A percentile compares a stretch with the other conserved stretches of the same genome.
Conservation (phyloP, 1,140 invertebrate genomes). For the Harpegnathos saltator region DNA sequence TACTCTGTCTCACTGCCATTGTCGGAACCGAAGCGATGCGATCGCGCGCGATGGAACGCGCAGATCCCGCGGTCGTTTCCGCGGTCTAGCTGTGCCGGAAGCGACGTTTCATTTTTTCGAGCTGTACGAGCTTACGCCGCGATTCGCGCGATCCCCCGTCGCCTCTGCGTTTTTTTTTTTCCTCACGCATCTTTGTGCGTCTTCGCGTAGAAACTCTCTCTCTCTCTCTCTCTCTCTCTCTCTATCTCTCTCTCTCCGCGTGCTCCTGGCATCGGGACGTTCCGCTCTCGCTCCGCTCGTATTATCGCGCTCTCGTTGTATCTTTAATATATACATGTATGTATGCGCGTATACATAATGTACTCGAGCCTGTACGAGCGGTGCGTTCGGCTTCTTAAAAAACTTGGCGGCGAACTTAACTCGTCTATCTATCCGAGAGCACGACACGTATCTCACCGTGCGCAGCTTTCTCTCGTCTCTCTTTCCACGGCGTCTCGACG, state of each 20-base stretch:
- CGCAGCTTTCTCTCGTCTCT: constrained; percentile 11
- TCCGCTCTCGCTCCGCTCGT: too few relatives aligned
- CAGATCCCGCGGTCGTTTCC: constrained; percentile 67
- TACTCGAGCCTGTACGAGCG: neutral
- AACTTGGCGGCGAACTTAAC: neutral
- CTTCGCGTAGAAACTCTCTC: constrained; percentile 65
- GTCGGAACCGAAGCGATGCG: constrained; percentile 44
- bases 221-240: too few relatives aligned
- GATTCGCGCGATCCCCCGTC: too few relatives aligned
- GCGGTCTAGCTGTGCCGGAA: constrained; percentile 75
- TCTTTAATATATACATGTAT: neutral
- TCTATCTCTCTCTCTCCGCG: too few relatives aligned
- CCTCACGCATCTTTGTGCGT: constrained; percentile 57
- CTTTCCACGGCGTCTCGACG: neutral
- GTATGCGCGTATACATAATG: too few relatives aligned
- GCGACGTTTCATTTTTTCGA: constrained; percentile 44
- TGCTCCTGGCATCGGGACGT: too few relatives aligned
- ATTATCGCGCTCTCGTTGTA: neutral
- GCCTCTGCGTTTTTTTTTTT: constrained; percentile 6
- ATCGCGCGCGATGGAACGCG: constrained; percentile 40
- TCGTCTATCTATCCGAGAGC: neutral
- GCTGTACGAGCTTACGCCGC: constrained; percentile 36
- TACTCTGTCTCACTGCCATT: neutral
- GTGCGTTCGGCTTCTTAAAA: neutral
- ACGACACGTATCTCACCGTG: constrained; percentile 2